These are phyloP conservation scores for Nemotelus nigrinus DNA, from an alignment of 2,888 invertebrate genomes.

Conservation along the genomic window DNA sequence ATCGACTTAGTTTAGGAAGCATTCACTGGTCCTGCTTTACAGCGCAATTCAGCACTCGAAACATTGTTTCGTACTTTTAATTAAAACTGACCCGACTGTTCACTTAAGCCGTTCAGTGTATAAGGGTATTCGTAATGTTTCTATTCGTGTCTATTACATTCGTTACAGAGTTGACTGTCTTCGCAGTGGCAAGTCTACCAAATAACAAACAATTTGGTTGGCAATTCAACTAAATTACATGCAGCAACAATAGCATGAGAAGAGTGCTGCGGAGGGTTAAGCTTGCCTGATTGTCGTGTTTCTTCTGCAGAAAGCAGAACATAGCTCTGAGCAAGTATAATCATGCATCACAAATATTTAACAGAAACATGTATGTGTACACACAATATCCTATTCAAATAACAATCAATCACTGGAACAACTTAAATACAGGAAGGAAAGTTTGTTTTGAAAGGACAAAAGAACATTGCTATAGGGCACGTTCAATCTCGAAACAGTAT, in stretches of 20 bases:
- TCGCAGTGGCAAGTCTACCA: not conserved
- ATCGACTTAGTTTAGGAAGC: no score
- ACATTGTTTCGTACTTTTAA: conserved; percentile 4
- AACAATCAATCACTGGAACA: conserved; percentile 33
- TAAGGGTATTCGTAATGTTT: no score
- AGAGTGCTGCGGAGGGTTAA: conserved; percentile 2
- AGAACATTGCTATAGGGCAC: no score
- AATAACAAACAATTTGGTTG: conserved; percentile 32
- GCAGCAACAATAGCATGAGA: conserved; percentile 17
- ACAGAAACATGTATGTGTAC: conserved; percentile 16
- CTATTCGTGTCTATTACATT: not conserved
- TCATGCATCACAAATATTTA: conserved; percentile 31
- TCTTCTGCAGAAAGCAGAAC: not conserved
- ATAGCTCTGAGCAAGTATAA: not conserved
- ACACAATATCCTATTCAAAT: conserved; percentile 34
- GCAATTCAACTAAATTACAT: conserved; percentile 29
- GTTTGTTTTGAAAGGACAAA: conserved; percentile 4
- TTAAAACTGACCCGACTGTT: not conserved
- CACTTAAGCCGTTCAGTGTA: not conserved
- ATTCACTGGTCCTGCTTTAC: no score
- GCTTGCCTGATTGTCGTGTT: conserved; percentile 19
- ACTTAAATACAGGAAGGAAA: not conserved
- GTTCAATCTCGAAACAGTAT: no score
- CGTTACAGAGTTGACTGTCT: not conserved
- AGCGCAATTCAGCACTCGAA: no score